Conservation (phyloP, 2,888 invertebrate genomes). For the Harpagoxenus sublaevis region DNA sequence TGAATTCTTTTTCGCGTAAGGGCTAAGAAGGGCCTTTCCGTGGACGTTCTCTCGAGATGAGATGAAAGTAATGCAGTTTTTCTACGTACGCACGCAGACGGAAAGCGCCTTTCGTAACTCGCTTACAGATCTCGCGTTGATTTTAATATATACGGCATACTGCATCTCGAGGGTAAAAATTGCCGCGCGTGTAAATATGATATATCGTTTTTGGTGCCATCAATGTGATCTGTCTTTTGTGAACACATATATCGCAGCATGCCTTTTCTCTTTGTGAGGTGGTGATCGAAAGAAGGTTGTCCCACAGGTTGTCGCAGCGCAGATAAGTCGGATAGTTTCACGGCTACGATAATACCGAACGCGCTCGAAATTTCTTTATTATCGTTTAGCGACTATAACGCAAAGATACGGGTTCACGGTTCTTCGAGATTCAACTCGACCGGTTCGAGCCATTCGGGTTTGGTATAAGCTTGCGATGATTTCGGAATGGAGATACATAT, state of each 20-base stretch:
- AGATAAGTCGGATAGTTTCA: conserved; percentile 23
- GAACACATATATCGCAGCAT: conserved; percentile 74
- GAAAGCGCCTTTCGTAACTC: conserved; percentile 54
- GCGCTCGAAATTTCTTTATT: conserved; percentile 5
- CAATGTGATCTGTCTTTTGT: conserved; percentile 58
- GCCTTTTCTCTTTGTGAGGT: conserved; percentile 68
- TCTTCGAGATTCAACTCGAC: conserved; percentile 22
- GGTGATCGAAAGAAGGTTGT: conserved; percentile 37
- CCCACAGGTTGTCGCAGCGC: neutral
- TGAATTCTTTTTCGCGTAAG: conserved; percentile 53
- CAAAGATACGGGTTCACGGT: conserved; percentile 3
- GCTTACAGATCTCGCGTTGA: conserved; percentile 43
- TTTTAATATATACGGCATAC: conserved; percentile 41
- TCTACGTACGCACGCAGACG: conserved; percentile 19
- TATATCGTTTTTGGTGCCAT: conserved; percentile 54
- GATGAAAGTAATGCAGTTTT: neutral
- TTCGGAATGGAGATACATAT: conserved; percentile 73
- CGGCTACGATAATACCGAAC: conserved; percentile 8
- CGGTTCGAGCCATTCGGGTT: conserved; percentile 57
- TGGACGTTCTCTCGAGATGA: neutral
- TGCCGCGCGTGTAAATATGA: conserved; percentile 49
- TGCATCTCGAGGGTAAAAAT: conserved; percentile 69
- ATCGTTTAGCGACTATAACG: neutral
- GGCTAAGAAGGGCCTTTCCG: conserved; percentile 3
- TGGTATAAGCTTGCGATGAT: conserved; percentile 67